Conservation (phyloP, 1,140 invertebrate species). For the Chymomyza costata region DNA sequence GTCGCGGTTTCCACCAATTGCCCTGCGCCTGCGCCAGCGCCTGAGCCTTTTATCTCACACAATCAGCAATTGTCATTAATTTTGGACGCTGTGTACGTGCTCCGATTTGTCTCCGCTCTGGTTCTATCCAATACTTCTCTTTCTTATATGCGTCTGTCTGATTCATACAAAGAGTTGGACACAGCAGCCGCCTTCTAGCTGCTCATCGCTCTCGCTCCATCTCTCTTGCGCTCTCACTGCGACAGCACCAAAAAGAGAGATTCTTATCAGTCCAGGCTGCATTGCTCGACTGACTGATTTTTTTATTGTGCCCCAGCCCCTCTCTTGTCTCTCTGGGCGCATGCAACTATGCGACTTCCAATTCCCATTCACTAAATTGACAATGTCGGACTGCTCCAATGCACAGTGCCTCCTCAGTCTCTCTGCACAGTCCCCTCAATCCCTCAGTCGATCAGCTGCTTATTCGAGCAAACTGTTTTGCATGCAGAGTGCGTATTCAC, state of each 20-base stretch:
- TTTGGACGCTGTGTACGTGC: conserved; percentile 70
- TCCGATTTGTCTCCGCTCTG: conserved; percentile 54
- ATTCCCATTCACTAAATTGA: conserved; percentile 23
- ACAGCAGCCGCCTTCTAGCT: background rate
- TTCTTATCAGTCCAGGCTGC: conserved; percentile 14
- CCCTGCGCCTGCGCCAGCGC: conserved; percentile 20
- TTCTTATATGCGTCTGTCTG: conserved; percentile 11
- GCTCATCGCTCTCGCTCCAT: no score
- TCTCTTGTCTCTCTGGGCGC: conserved; percentile 19
- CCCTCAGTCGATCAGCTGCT: no score
- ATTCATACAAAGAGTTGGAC: conserved; percentile 5
- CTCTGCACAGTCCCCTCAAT: no score
- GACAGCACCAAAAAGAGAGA: conserved; percentile 19
- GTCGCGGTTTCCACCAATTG: conserved; percentile 42
- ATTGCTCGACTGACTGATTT: conserved; percentile 47
- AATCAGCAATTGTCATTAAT: conserved; percentile 73
- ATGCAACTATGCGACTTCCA: conserved; percentile 57
- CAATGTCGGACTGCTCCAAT: background rate
- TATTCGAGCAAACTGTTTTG: no score
- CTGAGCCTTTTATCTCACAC: conserved; percentile 51
- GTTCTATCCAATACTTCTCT: background rate
- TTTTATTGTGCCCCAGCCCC: conserved; percentile 39
- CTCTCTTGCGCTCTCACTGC: no score
- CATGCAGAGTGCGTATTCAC: conserved; percentile 11
- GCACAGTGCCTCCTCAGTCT: no score